phyloP scores from a whole-genome alignment of 2,888 invertebrate genomes.

The Eucera pruinosa region DNA sequence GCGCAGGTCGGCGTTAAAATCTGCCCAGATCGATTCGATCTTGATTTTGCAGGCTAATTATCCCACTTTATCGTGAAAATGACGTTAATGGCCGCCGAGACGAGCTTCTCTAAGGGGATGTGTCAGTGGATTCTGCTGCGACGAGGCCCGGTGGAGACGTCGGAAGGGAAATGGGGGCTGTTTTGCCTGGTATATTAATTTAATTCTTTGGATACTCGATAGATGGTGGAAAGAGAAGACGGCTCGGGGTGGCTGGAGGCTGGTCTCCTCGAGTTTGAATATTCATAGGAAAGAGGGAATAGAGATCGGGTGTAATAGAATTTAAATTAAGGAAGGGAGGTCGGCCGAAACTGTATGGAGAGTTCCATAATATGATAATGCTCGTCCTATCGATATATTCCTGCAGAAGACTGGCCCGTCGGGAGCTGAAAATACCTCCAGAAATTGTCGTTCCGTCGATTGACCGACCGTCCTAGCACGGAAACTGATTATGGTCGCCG shows the following conservation, averaged over 20 bases:
- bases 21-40: conserved; percentile 52
- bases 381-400: conserved; percentile 77
- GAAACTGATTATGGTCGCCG: conserved; percentile 48
- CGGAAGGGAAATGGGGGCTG: conserved; percentile 61
- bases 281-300: conserved; percentile 84
- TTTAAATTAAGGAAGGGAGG: conserved; percentile 83
- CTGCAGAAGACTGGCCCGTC: conserved; percentile 60
- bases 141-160: conserved; percentile 50
- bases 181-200: conserved; percentile 83
- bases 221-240: conserved; percentile 74
- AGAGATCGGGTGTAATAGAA: conserved; percentile 84
- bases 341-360: conserved; percentile 76
- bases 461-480: conserved; percentile 67
- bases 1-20: conserved; percentile 22
- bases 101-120: conserved; percentile 69
- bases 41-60: conserved; percentile 70
- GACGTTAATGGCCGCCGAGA: conserved; percentile 75
- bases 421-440: conserved; percentile 70
- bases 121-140: conserved; percentile 55
- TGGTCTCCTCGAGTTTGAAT: conserved; percentile 81
- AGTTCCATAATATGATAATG: conserved; percentile 80
- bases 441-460: conserved; percentile 73
- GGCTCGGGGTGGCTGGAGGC: conserved; percentile 63
- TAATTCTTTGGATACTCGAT: conserved; percentile 84
- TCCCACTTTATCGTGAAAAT: conserved; percentile 69